These are phyloP conservation scores for Torymus auratus DNA, from an alignment of 2,888 invertebrate genomes.

Conservation along the genomic window DNA sequence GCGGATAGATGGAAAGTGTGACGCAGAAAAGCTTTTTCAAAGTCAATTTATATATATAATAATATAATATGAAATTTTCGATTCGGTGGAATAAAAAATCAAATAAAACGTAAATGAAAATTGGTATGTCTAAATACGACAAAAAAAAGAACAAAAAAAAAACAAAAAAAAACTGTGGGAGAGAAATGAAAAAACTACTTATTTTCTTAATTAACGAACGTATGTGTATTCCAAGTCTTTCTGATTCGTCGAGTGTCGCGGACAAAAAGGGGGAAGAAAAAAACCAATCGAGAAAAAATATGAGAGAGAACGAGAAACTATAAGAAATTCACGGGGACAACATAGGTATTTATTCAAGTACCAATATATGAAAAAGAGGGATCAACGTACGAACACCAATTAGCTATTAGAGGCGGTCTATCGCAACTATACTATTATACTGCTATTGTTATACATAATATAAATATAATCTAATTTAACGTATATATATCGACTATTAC, in stretches of 20 bases:
- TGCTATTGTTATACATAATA: slow-evolving; percentile 63
- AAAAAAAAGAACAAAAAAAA: too few relatives aligned
- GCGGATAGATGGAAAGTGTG: too few relatives aligned
- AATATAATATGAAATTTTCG: slow-evolving; percentile 10
- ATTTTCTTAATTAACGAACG: slow-evolving; percentile 36
- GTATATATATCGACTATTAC: slow-evolving; percentile 30
- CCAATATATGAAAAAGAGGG: slow-evolving; percentile 75
- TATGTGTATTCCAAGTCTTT: slow-evolving; percentile 27
- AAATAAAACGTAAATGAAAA: background rate
- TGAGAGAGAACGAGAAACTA: slow-evolving; percentile 6
- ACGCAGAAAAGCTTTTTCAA: slow-evolving; percentile 26
- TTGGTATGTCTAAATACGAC: background rate
- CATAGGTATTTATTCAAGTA: slow-evolving; percentile 63
- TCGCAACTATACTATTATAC: slow-evolving; percentile 67
- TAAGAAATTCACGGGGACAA: slow-evolving; percentile 26
- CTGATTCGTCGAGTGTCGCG: slow-evolving; percentile 14
- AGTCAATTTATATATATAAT: slow-evolving; percentile 51
- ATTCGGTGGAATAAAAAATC: slow-evolving; percentile 20
- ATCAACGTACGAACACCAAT: slow-evolving; percentile 77
- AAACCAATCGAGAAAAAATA: too few relatives aligned
- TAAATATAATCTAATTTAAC: slow-evolving; percentile 48
- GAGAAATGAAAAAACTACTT: slow-evolving; percentile 4
- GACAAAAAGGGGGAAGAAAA: slow-evolving; percentile 20
- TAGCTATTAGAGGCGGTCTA: slow-evolving; percentile 75
- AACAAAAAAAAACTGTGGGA: too few relatives aligned